Base-by-base conservation (phyloP, 2,797 vertebrate genomes). In the Crenuchus spilurus region DNA sequence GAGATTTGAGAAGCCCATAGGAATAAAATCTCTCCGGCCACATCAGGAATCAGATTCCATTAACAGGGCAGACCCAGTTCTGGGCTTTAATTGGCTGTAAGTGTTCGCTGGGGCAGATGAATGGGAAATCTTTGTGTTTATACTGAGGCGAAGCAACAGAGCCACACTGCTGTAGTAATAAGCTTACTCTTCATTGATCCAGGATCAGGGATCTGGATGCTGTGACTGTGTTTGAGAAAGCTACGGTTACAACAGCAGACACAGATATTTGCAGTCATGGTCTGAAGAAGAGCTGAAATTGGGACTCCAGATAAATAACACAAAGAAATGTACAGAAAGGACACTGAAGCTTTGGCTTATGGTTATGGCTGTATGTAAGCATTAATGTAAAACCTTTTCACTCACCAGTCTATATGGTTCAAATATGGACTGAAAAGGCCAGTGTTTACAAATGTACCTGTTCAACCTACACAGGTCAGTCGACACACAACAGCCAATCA, bases 11-110 rank as follows among this genome's bases (percentile, higher is more conserved):
- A 72, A 85, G 76, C 74, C 86, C 73, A 39, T 39, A 70, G 70
- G 71, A 78, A 84, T 86, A 85, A 88, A 86, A 63, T 65, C 55
- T 49, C n/a, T 69, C 37, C 24, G 82, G 84, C 82, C 61, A 81
- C 80, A 75, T 88, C 80, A 76, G 82, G 76, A 89, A 87, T 86
- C 80, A 81, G 83, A 87, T 88, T 88, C 85, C 76, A 80, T 90
- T 89, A 80, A 73, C 49, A 66, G 62, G 70, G 48, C 73, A 44
- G 76, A 60, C 69, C 85, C 70, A 71, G 64, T 66, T 74, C 76
- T 77, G 71, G 64, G 72, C 70, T 87, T 88, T 91, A 91, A 92
- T 91, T 92, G 89, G 89, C 80, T 83, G 39, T 88, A 87, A 90
- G 82, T 82, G 84, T 78, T 87, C 79, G 80, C 79, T 42, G 52